Evolutionary conservation across 2,888 invertebrate species (phyloP).

Genomic region (Ophioninae sp.): DNA sequence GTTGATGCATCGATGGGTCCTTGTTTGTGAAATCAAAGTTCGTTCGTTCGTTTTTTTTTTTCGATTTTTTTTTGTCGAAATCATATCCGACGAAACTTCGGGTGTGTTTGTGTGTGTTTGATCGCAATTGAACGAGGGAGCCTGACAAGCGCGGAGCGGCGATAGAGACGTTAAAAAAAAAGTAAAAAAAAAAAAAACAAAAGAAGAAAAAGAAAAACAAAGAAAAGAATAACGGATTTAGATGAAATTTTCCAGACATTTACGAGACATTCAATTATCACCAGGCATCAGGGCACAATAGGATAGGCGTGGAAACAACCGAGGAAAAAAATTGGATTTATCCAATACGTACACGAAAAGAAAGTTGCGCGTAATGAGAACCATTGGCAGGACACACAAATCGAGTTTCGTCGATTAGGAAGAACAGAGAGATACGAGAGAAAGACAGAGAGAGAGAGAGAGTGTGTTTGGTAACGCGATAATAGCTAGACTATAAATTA

Average conservation of each 20-base stretch:
- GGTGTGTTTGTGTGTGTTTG: conserved; percentile 28
- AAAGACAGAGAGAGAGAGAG: too few species aligned
- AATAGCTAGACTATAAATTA: conserved; percentile 77
- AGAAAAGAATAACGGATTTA: background rate
- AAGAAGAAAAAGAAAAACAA: background rate
- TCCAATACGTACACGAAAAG: conserved; percentile 9
- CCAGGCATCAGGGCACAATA: conserved; percentile 24
- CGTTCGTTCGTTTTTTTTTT: conserved; percentile 17
- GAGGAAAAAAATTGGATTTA: background rate
- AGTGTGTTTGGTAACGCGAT: conserved; percentile 64
- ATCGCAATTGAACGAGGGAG: conserved; percentile 50
- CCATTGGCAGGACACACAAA: conserved; percentile 18
- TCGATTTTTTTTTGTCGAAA: background rate
- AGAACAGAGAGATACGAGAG: conserved; percentile 7
- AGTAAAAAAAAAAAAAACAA: background rate
- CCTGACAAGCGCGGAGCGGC: conserved; percentile 48
- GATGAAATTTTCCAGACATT: conserved; percentile 29
- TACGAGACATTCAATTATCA: conserved; percentile 14
- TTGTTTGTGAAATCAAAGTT: conserved; percentile 45
- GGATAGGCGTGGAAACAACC: conserved; percentile 19
- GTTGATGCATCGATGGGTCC: conserved; percentile 33
- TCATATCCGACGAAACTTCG: conserved; percentile 30
- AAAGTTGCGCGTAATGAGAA: background rate
- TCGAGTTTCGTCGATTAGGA: conserved; percentile 42
- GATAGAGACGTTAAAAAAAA: conserved; percentile 4